Evolutionary conservation across 2,113 vertebrate genomes (phyloP).

Genomic region (Sapajus apella): DNA sequence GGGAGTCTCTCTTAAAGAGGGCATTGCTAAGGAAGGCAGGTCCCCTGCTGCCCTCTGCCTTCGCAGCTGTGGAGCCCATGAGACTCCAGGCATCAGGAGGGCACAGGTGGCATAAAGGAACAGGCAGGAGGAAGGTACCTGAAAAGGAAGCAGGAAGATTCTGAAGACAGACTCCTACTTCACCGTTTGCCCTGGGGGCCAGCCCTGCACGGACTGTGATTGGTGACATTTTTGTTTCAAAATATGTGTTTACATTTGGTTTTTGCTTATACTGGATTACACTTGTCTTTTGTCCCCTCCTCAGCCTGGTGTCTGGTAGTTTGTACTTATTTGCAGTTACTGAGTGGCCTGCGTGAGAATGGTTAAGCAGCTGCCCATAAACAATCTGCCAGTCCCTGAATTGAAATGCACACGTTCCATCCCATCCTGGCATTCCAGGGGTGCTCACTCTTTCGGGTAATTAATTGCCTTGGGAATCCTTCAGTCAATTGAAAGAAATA

Average conservation of each 20-base stretch:
- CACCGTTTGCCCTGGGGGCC: slow-evolving; percentile 34
- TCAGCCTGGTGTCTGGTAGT: not conserved
- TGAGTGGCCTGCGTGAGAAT: not conserved
- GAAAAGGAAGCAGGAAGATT: slow-evolving; percentile 65
- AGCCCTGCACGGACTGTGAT: not conserved
- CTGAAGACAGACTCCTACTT: slow-evolving; percentile 51
- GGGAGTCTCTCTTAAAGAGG: not conserved
- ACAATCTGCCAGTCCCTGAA: not conserved
- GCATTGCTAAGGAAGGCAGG: not conserved
- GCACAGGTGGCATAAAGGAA: slow-evolving; percentile 8
- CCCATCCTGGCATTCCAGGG: not conserved
- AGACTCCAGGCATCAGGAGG: slow-evolving; percentile 24
- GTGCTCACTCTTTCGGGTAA: not conserved
- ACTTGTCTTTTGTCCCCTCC: slow-evolving; percentile 54
- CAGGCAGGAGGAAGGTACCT: slow-evolving; percentile 43
- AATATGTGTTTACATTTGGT: slow-evolving; percentile 56
- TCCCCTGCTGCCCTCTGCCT: not conserved
- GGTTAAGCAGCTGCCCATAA: not conserved
- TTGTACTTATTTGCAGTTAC: not conserved
- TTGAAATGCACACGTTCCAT: not conserved
- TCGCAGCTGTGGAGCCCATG: not conserved
- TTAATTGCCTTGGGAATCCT: not conserved
- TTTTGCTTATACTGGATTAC: slow-evolving; percentile 57
- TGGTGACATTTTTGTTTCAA: slow-evolving; percentile 64
- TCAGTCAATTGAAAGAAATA: slow-evolving; percentile 2